phyloP scores from a whole-genome alignment of 2,888 invertebrate species.

The Lasiommata megera region DNA sequence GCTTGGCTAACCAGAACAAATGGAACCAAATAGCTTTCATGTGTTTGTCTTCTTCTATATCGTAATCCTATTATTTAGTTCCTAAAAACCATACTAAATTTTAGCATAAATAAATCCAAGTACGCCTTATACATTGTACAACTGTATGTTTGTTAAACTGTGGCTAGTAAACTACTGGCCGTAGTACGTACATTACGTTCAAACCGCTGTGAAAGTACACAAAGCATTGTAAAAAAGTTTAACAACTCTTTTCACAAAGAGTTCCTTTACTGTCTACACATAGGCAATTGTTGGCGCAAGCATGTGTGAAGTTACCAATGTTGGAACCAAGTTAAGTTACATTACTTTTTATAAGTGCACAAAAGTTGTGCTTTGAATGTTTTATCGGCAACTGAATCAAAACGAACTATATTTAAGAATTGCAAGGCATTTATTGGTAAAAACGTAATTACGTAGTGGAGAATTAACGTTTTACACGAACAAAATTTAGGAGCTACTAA shows the following conservation, averaged over 20 bases:
- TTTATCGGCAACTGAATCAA: background rate
- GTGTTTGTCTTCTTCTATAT: too few relatives aligned
- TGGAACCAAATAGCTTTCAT: too few relatives aligned
- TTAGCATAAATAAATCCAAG: background rate
- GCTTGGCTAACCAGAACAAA: too few relatives aligned
- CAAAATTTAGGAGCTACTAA: too few relatives aligned
- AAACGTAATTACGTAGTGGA: too few relatives aligned
- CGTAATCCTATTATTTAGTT: too few relatives aligned
- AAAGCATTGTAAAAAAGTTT: slow-evolving; percentile 23
- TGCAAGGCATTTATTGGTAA: too few relatives aligned
- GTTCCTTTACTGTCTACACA: slow-evolving; percentile 13
- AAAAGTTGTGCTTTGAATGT: background rate
- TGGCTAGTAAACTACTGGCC: background rate
- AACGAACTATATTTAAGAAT: too few relatives aligned
- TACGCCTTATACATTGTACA: background rate
- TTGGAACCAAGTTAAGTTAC: slow-evolving; percentile 8
- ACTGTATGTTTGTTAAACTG: background rate
- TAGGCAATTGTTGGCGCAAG: slow-evolving; percentile 9
- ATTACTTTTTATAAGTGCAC: slow-evolving; percentile 6
- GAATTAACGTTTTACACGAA: too few relatives aligned
- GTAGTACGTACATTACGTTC: slow-evolving; percentile 10
- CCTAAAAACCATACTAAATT: background rate
- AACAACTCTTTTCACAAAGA: slow-evolving; percentile 21
- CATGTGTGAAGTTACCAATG: slow-evolving; percentile 7
- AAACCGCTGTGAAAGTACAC: slow-evolving; percentile 19